These are phyloP conservation scores for Polyergus mexicanus DNA, from an alignment of 1,140 invertebrate genomes.

Conservation along the genomic window DNA sequence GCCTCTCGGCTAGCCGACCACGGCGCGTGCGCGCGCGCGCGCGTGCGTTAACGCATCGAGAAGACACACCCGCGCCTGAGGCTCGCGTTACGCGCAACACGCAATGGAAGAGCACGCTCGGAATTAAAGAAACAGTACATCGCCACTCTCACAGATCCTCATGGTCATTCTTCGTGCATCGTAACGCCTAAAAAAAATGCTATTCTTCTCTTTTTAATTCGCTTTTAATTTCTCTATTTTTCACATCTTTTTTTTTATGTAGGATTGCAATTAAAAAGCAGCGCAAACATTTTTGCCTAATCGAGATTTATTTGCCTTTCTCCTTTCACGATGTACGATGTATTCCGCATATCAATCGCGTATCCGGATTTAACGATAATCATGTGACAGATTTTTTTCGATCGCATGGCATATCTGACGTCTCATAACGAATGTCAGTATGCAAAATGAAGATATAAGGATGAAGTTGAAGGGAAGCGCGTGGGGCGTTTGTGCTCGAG, in stretches of 20 bases:
- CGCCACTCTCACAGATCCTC: not conserved
- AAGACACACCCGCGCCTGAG: slow-evolving; percentile 74
- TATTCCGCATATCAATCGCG: slow-evolving; percentile 21
- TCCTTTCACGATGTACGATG: not conserved
- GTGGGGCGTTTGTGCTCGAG: not conserved
- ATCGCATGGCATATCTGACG: slow-evolving; percentile 33
- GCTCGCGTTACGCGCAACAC: slow-evolving; percentile 68
- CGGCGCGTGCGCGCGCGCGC: slow-evolving; percentile 36
- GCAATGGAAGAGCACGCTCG: slow-evolving; percentile 59
- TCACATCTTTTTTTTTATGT: not conserved
- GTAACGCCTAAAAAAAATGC: too few relatives aligned
- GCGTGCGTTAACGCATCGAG: slow-evolving; percentile 70
- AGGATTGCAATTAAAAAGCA: slow-evolving; percentile 30
- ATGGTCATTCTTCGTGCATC: slow-evolving; percentile 17
- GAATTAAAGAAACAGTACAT: slow-evolving; percentile 61
- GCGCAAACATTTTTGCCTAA: slow-evolving; percentile 25
- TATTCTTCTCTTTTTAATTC: too few relatives aligned
- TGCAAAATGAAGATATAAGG: slow-evolving; percentile 42
- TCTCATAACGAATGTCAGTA: slow-evolving; percentile 36
- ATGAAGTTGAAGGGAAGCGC: not conserved
- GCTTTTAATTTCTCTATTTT: too few relatives aligned
- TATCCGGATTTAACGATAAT: slow-evolving; percentile 52
- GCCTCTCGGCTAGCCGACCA: not conserved
- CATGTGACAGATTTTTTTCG: slow-evolving; percentile 22
- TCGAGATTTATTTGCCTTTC: slow-evolving; percentile 32